Conservation (phyloP, 2,113 vertebrate genomes). For the Callipepla squamata region DNA sequence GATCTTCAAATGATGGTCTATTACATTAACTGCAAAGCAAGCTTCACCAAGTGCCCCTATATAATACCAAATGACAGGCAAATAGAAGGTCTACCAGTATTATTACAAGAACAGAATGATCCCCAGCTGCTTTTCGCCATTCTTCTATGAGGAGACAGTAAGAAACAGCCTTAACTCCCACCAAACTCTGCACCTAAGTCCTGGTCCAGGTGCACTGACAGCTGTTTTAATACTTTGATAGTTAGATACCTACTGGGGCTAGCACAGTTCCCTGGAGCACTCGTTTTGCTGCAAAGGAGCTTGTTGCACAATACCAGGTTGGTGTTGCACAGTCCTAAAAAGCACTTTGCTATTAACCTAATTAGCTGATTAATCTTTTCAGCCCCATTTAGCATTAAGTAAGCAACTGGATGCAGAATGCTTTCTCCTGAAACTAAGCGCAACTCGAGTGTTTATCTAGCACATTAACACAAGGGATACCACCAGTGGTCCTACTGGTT, state of each 20-base stretch:
- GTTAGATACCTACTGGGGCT: background rate
- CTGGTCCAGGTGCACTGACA: background rate
- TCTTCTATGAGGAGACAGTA: background rate
- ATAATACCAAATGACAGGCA: background rate
- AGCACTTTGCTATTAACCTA: background rate
- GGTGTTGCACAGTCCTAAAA: background rate
- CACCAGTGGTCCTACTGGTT: background rate
- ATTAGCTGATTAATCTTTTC: constrained; percentile 56
- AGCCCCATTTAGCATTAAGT: constrained; percentile 19
- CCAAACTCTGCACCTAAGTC: background rate
- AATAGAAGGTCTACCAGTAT: background rate
- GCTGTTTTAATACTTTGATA: background rate
- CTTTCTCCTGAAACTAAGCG: background rate
- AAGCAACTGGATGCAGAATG: constrained; percentile 23
- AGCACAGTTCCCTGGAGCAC: background rate
- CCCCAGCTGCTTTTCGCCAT: background rate
- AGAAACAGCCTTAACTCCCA: background rate
- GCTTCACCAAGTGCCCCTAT: background rate
- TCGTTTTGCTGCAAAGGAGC: background rate
- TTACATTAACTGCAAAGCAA: background rate
- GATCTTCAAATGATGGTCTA: background rate
- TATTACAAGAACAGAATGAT: background rate
- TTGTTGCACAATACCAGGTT: background rate
- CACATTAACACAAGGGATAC: background rate
- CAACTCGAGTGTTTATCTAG: constrained; percentile 40